Percentiles rank a stretch among this genome's conserved stretches.
Conservation (phyloP, 2,888 invertebrate genomes). For the Stratiomys singularior region DNA sequence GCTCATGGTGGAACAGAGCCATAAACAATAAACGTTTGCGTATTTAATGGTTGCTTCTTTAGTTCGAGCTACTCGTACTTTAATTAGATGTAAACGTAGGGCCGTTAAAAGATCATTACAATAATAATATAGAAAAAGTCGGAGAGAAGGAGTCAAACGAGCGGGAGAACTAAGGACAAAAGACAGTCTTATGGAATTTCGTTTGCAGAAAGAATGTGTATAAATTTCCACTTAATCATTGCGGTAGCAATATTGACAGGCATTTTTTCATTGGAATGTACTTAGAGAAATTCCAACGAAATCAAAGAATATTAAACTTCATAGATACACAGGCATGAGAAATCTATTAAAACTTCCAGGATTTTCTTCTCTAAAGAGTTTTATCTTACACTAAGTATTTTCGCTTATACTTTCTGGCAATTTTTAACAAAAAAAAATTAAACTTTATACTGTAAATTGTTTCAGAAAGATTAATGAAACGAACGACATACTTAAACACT, state of each 20-base stretch:
- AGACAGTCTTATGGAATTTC: constrained; percentile 17
- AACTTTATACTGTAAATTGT: too few relatives aligned
- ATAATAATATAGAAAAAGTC: constrained; percentile 38
- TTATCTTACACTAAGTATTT: too few relatives aligned
- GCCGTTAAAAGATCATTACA: constrained; percentile 25
- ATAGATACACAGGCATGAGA: too few relatives aligned
- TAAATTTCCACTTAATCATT: constrained; percentile 39
- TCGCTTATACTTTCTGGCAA: too few relatives aligned
- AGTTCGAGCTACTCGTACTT: not conserved
- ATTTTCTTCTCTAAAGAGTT: too few relatives aligned
- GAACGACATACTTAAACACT: too few relatives aligned
- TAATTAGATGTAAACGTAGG: constrained; percentile 38
- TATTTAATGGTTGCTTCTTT: constrained; percentile 36
- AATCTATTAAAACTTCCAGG: too few relatives aligned
- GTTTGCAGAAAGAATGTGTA: constrained; percentile 15
- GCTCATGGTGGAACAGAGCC: constrained; percentile 49
- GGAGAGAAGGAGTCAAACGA: not conserved
- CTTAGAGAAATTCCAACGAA: too few relatives aligned
- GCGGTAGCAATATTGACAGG: constrained; percentile 16
- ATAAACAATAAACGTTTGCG: constrained; percentile 49
- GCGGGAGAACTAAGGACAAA: constrained; percentile 14
- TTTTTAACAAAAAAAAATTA: too few relatives aligned
- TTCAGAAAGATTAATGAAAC: too few relatives aligned
- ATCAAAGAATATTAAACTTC: too few relatives aligned
- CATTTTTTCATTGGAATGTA: not conserved